Evolutionary conservation across 2,888 invertebrate genomes (phyloP), one percentile per base, ranked within the genome.

Genomic region (Microchrysa polita): DNA sequence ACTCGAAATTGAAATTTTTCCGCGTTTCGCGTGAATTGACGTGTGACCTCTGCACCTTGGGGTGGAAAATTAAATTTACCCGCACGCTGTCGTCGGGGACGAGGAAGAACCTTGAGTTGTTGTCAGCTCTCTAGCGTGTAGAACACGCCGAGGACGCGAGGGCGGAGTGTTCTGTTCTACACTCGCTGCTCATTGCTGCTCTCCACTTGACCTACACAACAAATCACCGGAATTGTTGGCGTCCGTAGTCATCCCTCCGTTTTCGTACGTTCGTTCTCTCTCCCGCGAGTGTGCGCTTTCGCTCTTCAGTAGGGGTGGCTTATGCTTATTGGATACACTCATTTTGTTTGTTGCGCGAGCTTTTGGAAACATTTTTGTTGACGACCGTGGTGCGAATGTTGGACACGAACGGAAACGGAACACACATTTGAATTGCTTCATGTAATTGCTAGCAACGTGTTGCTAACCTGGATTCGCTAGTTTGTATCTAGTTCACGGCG

Each of bases 191-290:
- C n/a, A n/a, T n/a, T 48, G 48, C 27, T 27, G 0, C 27, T 2
- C 20, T 27, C 48, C 23, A 48, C 65, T 67, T 67, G 65, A 67
- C 65, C 52, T 23, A 67, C 65, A 67, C 65, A 67, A 63, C 65
- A 52, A 67, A 23, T 14, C 60, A 27, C 48, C 48, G 10, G 23
- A 12, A 27, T 60, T 27, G 10, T 23, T 27, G 2, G 34, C 23
- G 27, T 34, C 7, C n/a, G n/a, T n/a, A 5, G 27, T 34, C 27
- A 7, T 34, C 27, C 7, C 27, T 34, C 27, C 27, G 27, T 34
- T 7, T n/a, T n/a, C n/a, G n/a, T n/a, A n/a, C n/a, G n/a, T n/a
- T n/a, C n/a, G n/a, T n/a, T n/a, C n/a, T n/a, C n/a, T n/a, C n/a
- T n/a, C n/a, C n/a, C n/a, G n/a, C n/a, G n/a, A 34, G 27, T 34